phyloP scores from a whole-genome alignment of 2,888 invertebrate genomes.

The Dromius quadrimaculatus region DNA sequence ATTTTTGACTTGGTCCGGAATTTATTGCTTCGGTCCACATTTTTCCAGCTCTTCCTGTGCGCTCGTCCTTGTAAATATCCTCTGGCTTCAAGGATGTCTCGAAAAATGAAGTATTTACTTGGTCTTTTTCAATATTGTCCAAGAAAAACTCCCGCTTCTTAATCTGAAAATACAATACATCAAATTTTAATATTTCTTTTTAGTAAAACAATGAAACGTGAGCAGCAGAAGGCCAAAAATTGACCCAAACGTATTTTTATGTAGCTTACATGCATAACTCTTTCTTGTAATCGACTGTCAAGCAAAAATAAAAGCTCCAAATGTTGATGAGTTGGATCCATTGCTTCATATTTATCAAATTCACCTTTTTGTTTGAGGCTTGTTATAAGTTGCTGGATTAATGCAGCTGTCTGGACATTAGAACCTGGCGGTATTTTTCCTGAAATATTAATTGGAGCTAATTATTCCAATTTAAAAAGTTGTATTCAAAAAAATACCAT shows the following conservation, averaged over 20 bases:
- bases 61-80: constrained; percentile 57
- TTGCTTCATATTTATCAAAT: constrained; percentile 59
- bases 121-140: constrained; percentile 62
- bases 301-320: constrained; percentile 61
- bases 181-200: not conserved
- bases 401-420: constrained; percentile 62
- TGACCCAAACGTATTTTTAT: too few relatives aligned
- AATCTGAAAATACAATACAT: constrained; percentile 57
- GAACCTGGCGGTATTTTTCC: constrained; percentile 55
- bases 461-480: not conserved
- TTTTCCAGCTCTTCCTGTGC: constrained; percentile 61
- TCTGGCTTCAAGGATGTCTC: constrained; percentile 60
- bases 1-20: constrained; percentile 61
- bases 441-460: constrained; percentile 2
- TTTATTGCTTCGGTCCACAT: constrained; percentile 66
- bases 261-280: constrained; percentile 58
- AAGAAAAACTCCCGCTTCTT: constrained; percentile 62
- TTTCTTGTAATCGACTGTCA: constrained; percentile 60
- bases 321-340: constrained; percentile 60
- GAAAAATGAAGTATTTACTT: constrained; percentile 62
- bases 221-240: too few relatives aligned
- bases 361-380: constrained; percentile 61
- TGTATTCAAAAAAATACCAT: constrained; percentile 58
- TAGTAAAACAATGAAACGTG: not conserved
- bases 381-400: constrained; percentile 62